A percentile compares a stretch with the other conserved stretches of the same genome.
Conservation (phyloP, 2,888 invertebrate genomes). For the Dryococelus australis region DNA sequence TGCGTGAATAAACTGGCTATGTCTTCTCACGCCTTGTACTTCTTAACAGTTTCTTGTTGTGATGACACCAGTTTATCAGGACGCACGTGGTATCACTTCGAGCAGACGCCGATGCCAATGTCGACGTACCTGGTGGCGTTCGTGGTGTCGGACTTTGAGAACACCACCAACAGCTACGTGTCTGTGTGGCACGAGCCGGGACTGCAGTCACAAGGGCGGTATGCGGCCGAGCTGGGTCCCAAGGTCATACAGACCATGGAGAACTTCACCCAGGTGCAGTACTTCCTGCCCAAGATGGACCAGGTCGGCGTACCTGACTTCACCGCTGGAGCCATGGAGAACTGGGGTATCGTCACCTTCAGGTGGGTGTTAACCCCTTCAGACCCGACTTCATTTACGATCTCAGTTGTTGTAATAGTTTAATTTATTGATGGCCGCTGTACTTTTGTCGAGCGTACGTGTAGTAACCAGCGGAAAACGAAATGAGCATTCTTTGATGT, state of each 20-base stretch:
- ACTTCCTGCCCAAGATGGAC: slow-evolving; percentile 59
- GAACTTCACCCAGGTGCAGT: slow-evolving; percentile 59
- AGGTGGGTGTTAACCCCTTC: slow-evolving; percentile 59
- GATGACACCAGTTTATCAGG: not conserved
- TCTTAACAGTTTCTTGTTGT: not conserved
- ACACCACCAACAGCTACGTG: slow-evolving; percentile 6
- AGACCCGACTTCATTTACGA: too few relatives aligned
- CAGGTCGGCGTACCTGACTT: slow-evolving; percentile 55
- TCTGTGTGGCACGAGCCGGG: slow-evolving; percentile 47
- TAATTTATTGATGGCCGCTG: too few relatives aligned
- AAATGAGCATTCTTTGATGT: too few relatives aligned
- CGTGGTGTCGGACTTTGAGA: slow-evolving; percentile 50
- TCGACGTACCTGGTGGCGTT: slow-evolving; percentile 67
- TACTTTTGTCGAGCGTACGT: too few relatives aligned
- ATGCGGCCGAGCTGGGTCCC: slow-evolving; percentile 60
- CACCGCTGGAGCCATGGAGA: slow-evolving; percentile 65
- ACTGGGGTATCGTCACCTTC: slow-evolving; percentile 83
- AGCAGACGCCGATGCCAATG: slow-evolving; percentile 67
- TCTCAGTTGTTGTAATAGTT: too few relatives aligned
- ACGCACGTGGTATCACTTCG: slow-evolving; percentile 38
- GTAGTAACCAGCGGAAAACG: too few relatives aligned
- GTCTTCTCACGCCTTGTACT: too few relatives aligned
- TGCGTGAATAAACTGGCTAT: too few relatives aligned
- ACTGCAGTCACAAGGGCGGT: slow-evolving; percentile 54
- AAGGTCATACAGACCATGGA: slow-evolving; percentile 45